A percentile compares a stretch with the other conserved stretches of the same genome.
These are phyloP conservation scores for Xiphorhynchus erythropygius DNA, from an alignment of 2,797 vertebrate genomes.

Conservation along the genomic window DNA sequence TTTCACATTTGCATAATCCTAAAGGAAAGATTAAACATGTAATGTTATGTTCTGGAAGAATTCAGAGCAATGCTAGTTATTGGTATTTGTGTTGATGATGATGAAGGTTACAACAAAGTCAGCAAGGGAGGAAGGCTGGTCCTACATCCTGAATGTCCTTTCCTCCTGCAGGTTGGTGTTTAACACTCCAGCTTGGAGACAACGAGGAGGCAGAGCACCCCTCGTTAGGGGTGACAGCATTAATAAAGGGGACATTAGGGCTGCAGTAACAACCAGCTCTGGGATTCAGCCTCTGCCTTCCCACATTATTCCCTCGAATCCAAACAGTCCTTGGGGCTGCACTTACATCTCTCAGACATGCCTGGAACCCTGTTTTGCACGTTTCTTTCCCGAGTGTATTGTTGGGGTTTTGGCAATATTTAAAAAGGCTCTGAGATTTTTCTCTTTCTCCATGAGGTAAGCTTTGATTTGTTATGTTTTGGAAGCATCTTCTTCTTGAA, in stretches of 20 bases:
- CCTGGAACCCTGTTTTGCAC: background rate
- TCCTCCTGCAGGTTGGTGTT: background rate
- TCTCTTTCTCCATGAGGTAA: background rate
- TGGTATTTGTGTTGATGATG: background rate
- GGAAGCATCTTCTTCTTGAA: background rate
- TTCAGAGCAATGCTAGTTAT: background rate
- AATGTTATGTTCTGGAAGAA: background rate
- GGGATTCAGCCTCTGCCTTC: slow-evolving; percentile 1
- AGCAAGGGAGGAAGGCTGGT: background rate
- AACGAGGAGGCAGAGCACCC: background rate
- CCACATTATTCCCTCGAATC: background rate
- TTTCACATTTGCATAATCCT: background rate
- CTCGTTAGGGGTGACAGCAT: background rate
- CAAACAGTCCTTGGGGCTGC: background rate
- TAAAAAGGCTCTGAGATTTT: background rate
- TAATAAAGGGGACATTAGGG: background rate
- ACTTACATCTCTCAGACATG: background rate
- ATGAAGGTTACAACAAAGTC: background rate
- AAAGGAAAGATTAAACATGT: background rate
- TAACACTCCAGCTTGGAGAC: background rate
- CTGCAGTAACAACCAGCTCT: background rate
- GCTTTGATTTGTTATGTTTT: slow-evolving; percentile 15
- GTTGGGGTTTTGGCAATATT: background rate
- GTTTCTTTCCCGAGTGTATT: background rate
- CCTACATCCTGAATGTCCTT: background rate